Base-by-base conservation (phyloP, 2,113 vertebrate genomes). In the Empidonax alnorum region DNA sequence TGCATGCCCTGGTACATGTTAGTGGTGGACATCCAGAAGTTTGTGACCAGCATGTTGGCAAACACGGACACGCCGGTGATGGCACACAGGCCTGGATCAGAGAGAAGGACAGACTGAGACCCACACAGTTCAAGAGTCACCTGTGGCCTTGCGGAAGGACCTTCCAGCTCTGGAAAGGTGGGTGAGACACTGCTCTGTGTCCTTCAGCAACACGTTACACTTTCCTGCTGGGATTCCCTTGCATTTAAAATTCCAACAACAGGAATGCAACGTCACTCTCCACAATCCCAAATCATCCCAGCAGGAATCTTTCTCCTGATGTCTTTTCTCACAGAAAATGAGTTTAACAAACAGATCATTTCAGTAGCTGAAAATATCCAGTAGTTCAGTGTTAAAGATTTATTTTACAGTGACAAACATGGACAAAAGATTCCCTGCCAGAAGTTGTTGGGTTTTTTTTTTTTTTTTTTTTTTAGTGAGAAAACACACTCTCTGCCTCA, bases 41-140 rank as follows among this genome's bases (percentile, higher is more conserved):
- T 98, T 82, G 98, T 98, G 80, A 99, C 98, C 61, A 99, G 98
- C 98, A 99, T 98, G 97, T 99, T 99, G 74, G 99, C 99, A 90
- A 99, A 99, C 85, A 99, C 98, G 0, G 99, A 99, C 74, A 99
- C 99, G 5, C 99, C 99, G 6, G 98, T 98, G 33, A 99, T 99
- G 44, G 98, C 98, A 92, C 99, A 99, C 24, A 99, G 90, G 52
- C 99, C 99, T 99, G 80, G 84, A 55, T 46, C 41, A 87, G 83
- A 93, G 30, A 91, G 79, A 20, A 81, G 52, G 30, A 37, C 9
- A 55, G 20, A 23, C 13, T 71, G 62, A 84, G n/a, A 80, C 12
- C 15, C 35, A 44, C 8, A 5, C 4, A 22, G 13, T 5, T 44
- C 27, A 30, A 31, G 18, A 78, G 31, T 10, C 52, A 31, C 35